Conservation (phyloP, 2,113 vertebrate genomes). For the Mus musculus region GRCm39 chr14:120313501-120314000, state of each 20-base stretch:
- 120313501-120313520: background rate
- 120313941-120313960: background rate
- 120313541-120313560: background rate
- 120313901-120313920: background rate
- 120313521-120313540: background rate
- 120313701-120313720: background rate
- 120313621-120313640: background rate
- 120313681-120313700: background rate
- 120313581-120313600: background rate
- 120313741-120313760: background rate
- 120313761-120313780: background rate
- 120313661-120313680: background rate
- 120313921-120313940: background rate
- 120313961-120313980: background rate
- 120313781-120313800: conserved; percentile 1
- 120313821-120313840: background rate
- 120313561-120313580: background rate
- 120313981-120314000: background rate
- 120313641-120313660: background rate
- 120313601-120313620: conserved; percentile 33
- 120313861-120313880: background rate
- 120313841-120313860: background rate
- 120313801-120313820: conserved; percentile 66
- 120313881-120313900: background rate
- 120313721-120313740: background rate